Conservation (phyloP, 2,797 vertebrate species). For the Aselliscus stoliczkanus region DNA sequence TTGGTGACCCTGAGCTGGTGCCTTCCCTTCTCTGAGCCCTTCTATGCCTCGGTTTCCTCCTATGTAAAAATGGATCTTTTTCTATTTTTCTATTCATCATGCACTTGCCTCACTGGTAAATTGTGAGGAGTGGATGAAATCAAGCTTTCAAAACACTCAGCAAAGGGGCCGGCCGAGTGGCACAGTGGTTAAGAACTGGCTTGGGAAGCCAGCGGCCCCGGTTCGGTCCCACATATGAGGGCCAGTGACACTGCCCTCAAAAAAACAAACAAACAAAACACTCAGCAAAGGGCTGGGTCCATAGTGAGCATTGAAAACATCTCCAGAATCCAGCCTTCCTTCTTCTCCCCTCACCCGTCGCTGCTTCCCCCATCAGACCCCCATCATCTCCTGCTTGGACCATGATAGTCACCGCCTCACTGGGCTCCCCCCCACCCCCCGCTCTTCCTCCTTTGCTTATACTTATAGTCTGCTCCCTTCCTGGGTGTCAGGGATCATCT, state of each 20-base stretch:
- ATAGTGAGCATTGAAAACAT: not conserved
- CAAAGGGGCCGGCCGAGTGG: no score
- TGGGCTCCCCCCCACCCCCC: no score
- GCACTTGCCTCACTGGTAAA: not conserved
- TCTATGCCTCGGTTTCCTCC: not conserved
- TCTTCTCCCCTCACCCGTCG: accelerated
- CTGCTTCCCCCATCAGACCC: not conserved
- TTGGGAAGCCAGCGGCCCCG: no score
- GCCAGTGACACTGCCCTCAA: no score
- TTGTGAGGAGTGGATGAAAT: not conserved
- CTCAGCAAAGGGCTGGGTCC: not conserved
- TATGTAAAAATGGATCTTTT: not conserved
- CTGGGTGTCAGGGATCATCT: not conserved
- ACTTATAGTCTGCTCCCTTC: not conserved
- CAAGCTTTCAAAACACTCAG: not conserved
- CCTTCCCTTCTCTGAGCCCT: not conserved
- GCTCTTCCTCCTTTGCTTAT: not conserved
- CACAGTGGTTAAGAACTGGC: no score
- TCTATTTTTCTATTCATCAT: no score
- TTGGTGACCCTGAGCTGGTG: not conserved
- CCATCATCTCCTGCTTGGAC: not conserved
- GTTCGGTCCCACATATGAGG: no score
- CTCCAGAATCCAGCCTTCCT: not conserved
- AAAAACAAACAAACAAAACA: no score
- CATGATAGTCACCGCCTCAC: not conserved